These are phyloP conservation scores for Eupeodes latifasciatus DNA, from an alignment of 2,888 invertebrate genomes.

Conservation along the genomic window DNA sequence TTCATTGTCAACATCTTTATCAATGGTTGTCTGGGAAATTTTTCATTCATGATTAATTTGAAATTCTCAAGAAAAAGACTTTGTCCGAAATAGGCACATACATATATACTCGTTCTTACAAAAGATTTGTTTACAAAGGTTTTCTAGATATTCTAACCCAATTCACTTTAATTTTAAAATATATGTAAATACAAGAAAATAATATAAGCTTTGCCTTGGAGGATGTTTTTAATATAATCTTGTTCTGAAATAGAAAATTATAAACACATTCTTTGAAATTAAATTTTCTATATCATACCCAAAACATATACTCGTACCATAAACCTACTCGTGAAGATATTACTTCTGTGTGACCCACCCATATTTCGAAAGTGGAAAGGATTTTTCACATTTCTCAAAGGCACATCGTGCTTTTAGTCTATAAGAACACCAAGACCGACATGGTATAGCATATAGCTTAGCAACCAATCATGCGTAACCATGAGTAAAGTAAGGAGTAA, in stretches of 20 bases:
- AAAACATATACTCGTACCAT: too few relatives aligned
- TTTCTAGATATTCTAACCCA: neutral
- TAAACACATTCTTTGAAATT: conserved; percentile 55
- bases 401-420: neutral
- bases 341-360: conserved; percentile 44
- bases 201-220: neutral
- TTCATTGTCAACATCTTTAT: conserved; percentile 8
- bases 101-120: too few relatives aligned
- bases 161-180: neutral
- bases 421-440: neutral
- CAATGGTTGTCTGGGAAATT: conserved; percentile 7
- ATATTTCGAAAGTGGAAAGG: conserved; percentile 41
- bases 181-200: neutral
- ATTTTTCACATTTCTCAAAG: conserved; percentile 47
- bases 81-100: neutral
- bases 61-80: neutral
- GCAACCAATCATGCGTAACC: conserved; percentile 73
- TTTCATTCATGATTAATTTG: conserved; percentile 23
- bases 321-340: too few relatives aligned
- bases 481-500: conserved; percentile 67
- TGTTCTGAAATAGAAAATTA: conserved; percentile 40
- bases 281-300: conserved; percentile 69
- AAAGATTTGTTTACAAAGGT: neutral
- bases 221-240: neutral
- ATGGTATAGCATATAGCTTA: neutral